Evolutionary conservation across 2,113 vertebrate genomes (phyloP).

Genomic region (Bostrychus sinensis): DNA sequence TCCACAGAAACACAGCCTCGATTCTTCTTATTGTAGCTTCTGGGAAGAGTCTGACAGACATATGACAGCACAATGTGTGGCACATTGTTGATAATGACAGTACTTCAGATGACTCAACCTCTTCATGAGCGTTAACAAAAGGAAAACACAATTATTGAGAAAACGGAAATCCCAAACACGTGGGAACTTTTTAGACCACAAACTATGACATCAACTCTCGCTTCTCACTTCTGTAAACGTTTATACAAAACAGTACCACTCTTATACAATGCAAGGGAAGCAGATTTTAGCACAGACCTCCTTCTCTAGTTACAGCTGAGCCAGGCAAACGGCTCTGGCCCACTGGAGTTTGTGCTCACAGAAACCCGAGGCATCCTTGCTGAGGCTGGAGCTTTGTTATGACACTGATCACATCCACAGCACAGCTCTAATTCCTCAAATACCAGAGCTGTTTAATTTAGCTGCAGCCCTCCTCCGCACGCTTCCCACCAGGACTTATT

Average conservation of each 20-base stretch:
- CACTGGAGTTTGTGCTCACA: too few species aligned
- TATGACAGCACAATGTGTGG: slow-evolving; percentile 21
- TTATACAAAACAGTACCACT: too few species aligned
- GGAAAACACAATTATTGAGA: slow-evolving; percentile 26
- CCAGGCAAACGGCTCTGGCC: too few species aligned
- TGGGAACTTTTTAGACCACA: slow-evolving; percentile 18
- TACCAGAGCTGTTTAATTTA: background rate
- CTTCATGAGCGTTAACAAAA: slow-evolving; percentile 3
- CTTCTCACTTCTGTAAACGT: slow-evolving; percentile 47
- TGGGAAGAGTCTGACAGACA: slow-evolving; percentile 46
- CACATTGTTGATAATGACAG: background rate
- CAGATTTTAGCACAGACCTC: too few species aligned
- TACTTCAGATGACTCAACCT: slow-evolving; percentile 48
- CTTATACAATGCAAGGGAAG: too few species aligned
- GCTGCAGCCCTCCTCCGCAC: background rate
- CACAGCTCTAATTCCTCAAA: slow-evolving; percentile 47
- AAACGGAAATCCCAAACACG: slow-evolving; percentile 21
- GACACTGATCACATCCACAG: slow-evolving; percentile 22
- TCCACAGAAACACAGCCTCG: too few species aligned
- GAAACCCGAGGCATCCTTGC: too few species aligned
- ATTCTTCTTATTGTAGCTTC: slow-evolving; percentile 16
- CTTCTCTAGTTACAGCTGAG: too few species aligned
- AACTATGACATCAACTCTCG: slow-evolving; percentile 19
- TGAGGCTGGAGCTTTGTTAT: slow-evolving; percentile 44
- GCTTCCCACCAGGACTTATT: background rate